phyloP scores from a whole-genome alignment of 1,140 invertebrate species.

The Ctenoplectra terminalis region DNA sequence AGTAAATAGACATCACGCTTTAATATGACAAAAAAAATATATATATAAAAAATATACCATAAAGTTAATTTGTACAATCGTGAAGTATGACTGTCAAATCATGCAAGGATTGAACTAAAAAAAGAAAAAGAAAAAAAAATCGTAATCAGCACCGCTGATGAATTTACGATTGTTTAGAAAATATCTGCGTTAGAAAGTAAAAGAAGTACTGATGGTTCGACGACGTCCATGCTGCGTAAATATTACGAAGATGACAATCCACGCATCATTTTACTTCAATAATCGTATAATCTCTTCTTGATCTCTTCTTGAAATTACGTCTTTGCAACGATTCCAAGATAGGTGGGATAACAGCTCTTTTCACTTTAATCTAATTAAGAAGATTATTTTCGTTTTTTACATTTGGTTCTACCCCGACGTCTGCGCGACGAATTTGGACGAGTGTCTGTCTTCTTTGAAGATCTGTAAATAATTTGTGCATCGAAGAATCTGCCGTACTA shows the following conservation, averaged over 20 bases:
- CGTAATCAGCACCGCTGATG: neutral
- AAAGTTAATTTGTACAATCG: slow-evolving; percentile 47
- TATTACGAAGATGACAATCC: neutral
- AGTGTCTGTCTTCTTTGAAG: slow-evolving; percentile 83
- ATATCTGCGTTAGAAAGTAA: slow-evolving; percentile 5
- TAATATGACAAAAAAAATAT: slow-evolving; percentile 26
- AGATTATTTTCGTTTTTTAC: slow-evolving; percentile 83
- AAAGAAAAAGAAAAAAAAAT: neutral
- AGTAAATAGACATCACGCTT: slow-evolving; percentile 33
- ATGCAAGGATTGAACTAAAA: neutral
- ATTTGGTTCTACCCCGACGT: slow-evolving; percentile 84
- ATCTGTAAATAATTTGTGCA: slow-evolving; percentile 71
- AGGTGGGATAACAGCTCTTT: no score
- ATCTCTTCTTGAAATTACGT: slow-evolving; percentile 35
- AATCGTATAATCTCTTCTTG: slow-evolving; percentile 33
- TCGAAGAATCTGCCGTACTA: neutral
- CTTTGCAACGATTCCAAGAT: neutral
- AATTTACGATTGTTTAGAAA: neutral
- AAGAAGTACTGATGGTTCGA: neutral
- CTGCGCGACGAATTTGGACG: slow-evolving; percentile 81
- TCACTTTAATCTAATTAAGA: neutral
- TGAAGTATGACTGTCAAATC: slow-evolving; percentile 21
- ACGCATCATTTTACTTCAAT: slow-evolving; percentile 18
- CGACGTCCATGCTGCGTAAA: neutral
- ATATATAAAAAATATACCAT: slow-evolving; percentile 60